Base-by-base conservation (phyloP, 2,888 invertebrate genomes). In the Drosophila longiperda region DNA sequence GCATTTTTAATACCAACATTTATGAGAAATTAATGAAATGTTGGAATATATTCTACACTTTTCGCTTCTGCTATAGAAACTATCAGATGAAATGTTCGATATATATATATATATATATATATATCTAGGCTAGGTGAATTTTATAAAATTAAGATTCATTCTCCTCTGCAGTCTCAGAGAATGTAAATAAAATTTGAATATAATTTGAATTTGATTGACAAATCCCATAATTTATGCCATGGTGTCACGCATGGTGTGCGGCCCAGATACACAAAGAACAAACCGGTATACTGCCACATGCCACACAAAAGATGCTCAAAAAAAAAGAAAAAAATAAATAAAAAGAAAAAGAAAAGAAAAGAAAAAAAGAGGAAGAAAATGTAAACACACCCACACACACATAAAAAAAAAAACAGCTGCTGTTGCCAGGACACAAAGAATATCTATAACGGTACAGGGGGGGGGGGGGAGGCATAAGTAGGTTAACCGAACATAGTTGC, bases 201-300 rank as follows among this genome's bases (percentile, higher is more conserved):
- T 54, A 38, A 20, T n/a, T 40, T 40, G 29, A 40, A 15, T 40
- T 40, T 8, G 29, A 40, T 40, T 40, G 70, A 69, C 53, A 69
- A 69, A 48, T 61, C 45, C 40, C 50, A 23, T 49, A 55, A 61
- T 70, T 61, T 55, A 36, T 60, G 64, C 64, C 75, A 76, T 36
- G 50, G 76, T 75, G 76, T 40, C 80, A 59, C 34, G 59, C 69
- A 36, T 23, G 33, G 68, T 75, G 75, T 57, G 67, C 58, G 66
- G 67, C 66, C 66, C 7, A 45, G 34, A 38, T 23, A 40, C 33
- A 65, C 34, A 48, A 48, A 54, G 42, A 36, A 20, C 11, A 40
- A 80, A 80, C 76, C 80, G 80, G 76, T 75, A 65, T 69, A 61
- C 61, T 55, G 20, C 53, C 60, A 61, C 65, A 62, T 72, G 58